Percentiles rank a stretch among this genome's conserved stretches.
Evolutionary conservation across 2,888 invertebrate species (phyloP).

Genomic region (Tetheella fluctuosa): DNA sequence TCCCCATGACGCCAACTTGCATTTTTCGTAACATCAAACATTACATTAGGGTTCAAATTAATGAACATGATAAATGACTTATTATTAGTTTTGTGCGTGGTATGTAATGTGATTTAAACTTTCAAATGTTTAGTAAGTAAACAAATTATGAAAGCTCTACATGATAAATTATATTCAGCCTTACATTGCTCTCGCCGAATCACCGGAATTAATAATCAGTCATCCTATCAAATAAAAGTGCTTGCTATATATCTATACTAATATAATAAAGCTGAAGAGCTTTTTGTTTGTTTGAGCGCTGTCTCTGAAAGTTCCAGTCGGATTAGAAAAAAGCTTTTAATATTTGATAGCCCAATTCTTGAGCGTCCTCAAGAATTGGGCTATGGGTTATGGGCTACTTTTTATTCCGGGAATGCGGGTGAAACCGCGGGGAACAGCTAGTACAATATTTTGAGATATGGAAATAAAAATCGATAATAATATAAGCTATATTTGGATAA

Average conservation of each 20-base stretch:
- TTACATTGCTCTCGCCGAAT: conserved; percentile 24
- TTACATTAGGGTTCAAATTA: neutral
- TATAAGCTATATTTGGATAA: too few relatives aligned
- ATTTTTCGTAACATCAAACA: neutral
- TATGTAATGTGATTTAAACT: conserved; percentile 7
- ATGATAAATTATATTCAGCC: conserved; percentile 26
- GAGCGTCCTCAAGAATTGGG: too few relatives aligned
- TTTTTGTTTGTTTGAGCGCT: too few relatives aligned
- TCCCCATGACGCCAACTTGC: conserved; percentile 16
- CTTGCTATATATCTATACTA: too few relatives aligned
- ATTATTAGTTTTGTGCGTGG: neutral
- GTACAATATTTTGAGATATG: neutral
- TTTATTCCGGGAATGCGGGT: too few relatives aligned
- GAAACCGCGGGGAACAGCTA: too few relatives aligned
- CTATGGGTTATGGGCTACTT: too few relatives aligned
- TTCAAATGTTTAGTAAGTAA: conserved; percentile 15
- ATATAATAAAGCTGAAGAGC: too few relatives aligned
- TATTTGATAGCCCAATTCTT: too few relatives aligned
- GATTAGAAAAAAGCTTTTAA: too few relatives aligned
- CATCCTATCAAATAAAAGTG: conserved; percentile 15
- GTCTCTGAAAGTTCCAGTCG: too few relatives aligned
- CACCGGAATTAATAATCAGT: conserved; percentile 19
- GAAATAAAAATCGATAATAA: neutral
- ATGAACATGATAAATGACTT: conserved; percentile 6
- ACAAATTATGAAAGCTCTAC: conserved; percentile 32